These are phyloP conservation scores for Amphiprion clarkii DNA, from an alignment of 2,797 vertebrate species.

Conservation along the genomic window DNA sequence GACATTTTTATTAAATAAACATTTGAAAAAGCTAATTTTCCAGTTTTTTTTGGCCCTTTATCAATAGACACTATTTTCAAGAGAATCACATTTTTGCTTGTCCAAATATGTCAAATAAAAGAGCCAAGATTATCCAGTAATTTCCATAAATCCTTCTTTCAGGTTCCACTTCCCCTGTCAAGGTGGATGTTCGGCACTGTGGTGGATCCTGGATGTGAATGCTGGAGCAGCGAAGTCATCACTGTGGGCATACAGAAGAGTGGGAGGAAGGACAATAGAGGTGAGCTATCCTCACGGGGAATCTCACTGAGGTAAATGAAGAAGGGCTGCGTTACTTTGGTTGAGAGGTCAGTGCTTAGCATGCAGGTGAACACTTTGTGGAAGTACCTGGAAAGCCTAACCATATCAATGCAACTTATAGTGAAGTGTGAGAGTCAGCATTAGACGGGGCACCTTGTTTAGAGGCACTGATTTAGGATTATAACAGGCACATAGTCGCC, in stretches of 20 bases:
- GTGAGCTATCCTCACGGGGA: conserved; percentile 77
- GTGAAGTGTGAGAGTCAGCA: conserved; percentile 70
- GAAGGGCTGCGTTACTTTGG: conserved; percentile 68
- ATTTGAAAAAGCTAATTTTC: too few relatives aligned
- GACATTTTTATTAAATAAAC: too few relatives aligned
- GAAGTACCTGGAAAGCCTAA: conserved; percentile 61
- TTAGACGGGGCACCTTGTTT: conserved; percentile 72
- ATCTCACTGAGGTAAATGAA: conserved; percentile 76
- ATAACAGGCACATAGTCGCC: conserved; percentile 51
- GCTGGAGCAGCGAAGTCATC: conserved; percentile 70
- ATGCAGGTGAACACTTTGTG: conserved; percentile 74
- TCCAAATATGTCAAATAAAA: too few relatives aligned
- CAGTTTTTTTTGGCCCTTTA: too few relatives aligned
- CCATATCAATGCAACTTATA: conserved; percentile 66
- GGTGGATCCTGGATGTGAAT: conserved; percentile 65
- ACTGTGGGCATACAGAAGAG: conserved; percentile 70
- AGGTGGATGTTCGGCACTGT: conserved; percentile 46
- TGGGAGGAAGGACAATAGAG: conserved; percentile 76
- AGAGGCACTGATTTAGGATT: conserved; percentile 62
- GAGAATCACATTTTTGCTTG: too few relatives aligned
- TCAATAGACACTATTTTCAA: too few relatives aligned
- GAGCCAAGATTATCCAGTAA: too few relatives aligned
- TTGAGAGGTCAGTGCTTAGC: conserved; percentile 80
- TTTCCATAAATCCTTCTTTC: conserved; percentile 3
- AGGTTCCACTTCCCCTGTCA: conserved; percentile 44